Percentiles rank a stretch among this genome's conserved stretches.
Evolutionary conservation across 2,797 vertebrate genomes (phyloP).

Genomic region (Gephyroberyx darwinii): DNA sequence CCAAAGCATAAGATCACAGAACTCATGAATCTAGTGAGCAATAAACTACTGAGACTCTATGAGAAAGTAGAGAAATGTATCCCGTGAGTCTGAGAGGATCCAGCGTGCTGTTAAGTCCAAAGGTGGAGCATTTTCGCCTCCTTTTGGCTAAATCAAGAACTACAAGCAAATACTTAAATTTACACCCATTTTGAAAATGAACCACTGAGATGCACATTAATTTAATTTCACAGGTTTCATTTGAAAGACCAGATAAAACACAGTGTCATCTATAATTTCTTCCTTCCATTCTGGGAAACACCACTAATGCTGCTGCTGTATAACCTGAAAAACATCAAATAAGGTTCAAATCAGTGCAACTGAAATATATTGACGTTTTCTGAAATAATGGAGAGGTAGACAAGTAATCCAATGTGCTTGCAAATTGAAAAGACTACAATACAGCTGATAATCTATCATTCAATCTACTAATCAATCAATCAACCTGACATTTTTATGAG

Average conservation of each 20-base stretch:
- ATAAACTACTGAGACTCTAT: conserved; percentile 18
- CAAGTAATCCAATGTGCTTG: not conserved
- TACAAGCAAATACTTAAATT: conserved; percentile 25
- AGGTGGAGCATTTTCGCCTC: conserved; percentile 33
- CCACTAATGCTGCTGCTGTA: fast-evolving
- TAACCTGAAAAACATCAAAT: conserved; percentile 37
- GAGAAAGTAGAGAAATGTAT: conserved; percentile 6
- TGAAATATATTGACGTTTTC: not conserved
- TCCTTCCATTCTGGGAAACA: not conserved
- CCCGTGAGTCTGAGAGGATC: not conserved
- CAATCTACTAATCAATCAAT: not conserved
- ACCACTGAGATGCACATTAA: not conserved
- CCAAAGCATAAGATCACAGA: conserved; percentile 1
- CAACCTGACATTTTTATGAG: not conserved
- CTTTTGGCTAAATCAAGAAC: conserved; percentile 47
- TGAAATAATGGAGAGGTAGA: not conserved
- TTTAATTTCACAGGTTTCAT: conserved; percentile 50
- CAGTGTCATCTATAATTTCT: not conserved
- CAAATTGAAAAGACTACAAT: not conserved
- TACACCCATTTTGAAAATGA: not conserved
- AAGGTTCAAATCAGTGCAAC: not conserved
- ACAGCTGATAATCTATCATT: not conserved
- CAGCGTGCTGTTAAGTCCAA: not conserved
- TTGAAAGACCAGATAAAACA: not conserved
- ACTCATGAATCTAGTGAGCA: conserved; percentile 3